These are phyloP conservation scores for Trichonephila inaurata DNA, from an alignment of 1,140 invertebrate species.

Conservation along the genomic window DNA sequence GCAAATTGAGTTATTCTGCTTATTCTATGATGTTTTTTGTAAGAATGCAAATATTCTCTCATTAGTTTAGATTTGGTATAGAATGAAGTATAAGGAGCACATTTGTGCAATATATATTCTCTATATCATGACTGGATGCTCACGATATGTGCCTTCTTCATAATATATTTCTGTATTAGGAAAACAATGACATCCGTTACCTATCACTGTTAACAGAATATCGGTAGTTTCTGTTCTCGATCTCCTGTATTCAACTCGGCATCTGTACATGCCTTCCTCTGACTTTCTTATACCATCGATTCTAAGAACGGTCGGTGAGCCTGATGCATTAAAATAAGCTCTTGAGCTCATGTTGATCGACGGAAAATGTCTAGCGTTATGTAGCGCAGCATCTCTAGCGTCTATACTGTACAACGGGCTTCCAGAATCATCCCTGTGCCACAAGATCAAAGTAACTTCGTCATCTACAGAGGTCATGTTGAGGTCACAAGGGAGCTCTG, in stretches of 20 bases:
- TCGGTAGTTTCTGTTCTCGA: constrained; percentile 90
- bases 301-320: constrained; percentile 86
- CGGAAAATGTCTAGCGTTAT: constrained; percentile 78
- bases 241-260: constrained; percentile 88
- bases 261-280: constrained; percentile 78
- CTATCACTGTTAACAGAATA: constrained; percentile 89
- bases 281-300: constrained; percentile 85
- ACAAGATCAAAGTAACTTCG: constrained; percentile 89
- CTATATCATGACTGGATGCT: too few relatives aligned
- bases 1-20: too few relatives aligned
- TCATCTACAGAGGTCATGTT: constrained; percentile 86
- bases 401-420: constrained; percentile 78
- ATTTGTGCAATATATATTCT: too few relatives aligned
- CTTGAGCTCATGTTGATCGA: constrained; percentile 61
- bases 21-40: too few relatives aligned
- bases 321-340: constrained; percentile 70
- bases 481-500: constrained; percentile 90
- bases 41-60: too few relatives aligned
- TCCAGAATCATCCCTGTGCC: constrained; percentile 87
- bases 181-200: constrained; percentile 82
- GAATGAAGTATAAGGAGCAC: too few relatives aligned
- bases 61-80: too few relatives aligned
- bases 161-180: too few relatives aligned
- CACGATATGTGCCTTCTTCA: too few relatives aligned
- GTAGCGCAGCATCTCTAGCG: constrained; percentile 78